Conservation (phyloP, 1,140 invertebrate species). For the Wasmannia auropunctata region DNA sequence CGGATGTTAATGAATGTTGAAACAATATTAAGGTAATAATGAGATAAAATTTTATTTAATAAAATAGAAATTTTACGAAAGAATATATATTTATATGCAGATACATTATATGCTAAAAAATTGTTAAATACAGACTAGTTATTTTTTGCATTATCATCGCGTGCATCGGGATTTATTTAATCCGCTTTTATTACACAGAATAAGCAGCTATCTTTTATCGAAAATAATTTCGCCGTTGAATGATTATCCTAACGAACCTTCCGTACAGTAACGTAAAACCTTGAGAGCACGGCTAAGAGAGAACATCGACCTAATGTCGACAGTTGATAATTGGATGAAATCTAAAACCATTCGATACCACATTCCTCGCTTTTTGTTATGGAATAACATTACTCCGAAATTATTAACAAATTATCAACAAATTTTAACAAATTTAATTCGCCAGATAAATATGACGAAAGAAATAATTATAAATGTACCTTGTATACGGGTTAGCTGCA, state of each 20-base stretch:
- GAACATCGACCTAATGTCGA: conserved; percentile 37
- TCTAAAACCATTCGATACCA: conserved; percentile 18
- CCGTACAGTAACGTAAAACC: conserved; percentile 32
- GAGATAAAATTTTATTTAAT: not conserved
- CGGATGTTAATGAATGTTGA: not conserved
- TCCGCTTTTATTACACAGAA: not conserved
- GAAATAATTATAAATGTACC: not conserved
- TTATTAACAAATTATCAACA: conserved; percentile 10
- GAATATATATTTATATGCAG: not conserved
- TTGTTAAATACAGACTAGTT: not conserved
- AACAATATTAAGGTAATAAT: conserved; percentile 15
- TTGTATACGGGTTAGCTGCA: too few relatives aligned
- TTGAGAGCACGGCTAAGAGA: conserved; percentile 6
- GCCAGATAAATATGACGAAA: not conserved
- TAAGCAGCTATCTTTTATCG: not conserved
- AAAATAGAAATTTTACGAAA: not conserved
- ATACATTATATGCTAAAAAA: not conserved
- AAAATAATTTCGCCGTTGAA: conserved; percentile 23
- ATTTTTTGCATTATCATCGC: not conserved
- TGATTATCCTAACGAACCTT: not conserved
- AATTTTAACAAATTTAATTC: conserved; percentile 27
- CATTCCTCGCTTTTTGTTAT: conserved; percentile 5
- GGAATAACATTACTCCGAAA: conserved; percentile 26
- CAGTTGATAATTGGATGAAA: conserved; percentile 69
- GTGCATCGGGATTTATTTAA: conserved; percentile 17